A percentile compares a stretch with the other conserved stretches of the same genome.
phyloP scores from a whole-genome alignment of 1,140 invertebrate genomes.

The Drosophila obscura region DNA sequence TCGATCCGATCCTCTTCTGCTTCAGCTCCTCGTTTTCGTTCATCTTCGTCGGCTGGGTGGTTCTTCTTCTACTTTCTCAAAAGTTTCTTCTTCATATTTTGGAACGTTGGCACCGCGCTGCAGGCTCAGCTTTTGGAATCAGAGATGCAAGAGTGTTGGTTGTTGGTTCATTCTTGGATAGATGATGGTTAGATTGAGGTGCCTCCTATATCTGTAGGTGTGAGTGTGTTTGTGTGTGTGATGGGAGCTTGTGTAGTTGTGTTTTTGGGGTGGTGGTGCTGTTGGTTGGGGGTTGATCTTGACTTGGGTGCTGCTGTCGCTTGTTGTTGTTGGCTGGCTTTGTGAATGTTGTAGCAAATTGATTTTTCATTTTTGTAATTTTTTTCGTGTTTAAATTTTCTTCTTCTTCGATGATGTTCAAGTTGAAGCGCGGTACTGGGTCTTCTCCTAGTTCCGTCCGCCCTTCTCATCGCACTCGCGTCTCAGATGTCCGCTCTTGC shows the following conservation, averaged over 20 bases:
- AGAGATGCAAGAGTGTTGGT: constrained; percentile 57
- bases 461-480: constrained; percentile 93
- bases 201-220: constrained; percentile 26
- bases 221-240: constrained; percentile 30
- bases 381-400: constrained; percentile 68
- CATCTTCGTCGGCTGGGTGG: constrained; percentile 31
- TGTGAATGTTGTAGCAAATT: constrained; percentile 62
- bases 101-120: constrained; percentile 66
- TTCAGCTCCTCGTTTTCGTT: constrained; percentile 16
- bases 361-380: constrained; percentile 67
- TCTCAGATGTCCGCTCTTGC: constrained; percentile 94
- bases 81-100: constrained; percentile 39
- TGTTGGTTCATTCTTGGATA: constrained; percentile 66
- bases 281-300: constrained; percentile 60
- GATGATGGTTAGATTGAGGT: constrained; percentile 23
- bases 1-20: constrained; percentile 23
- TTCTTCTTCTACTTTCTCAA: constrained; percentile 35
- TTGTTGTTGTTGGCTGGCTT: constrained; percentile 65
- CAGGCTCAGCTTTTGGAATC: constrained; percentile 80
- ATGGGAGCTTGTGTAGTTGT: constrained; percentile 17
- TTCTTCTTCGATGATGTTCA: constrained; percentile 66
- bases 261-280: constrained; percentile 17
- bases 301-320: constrained; percentile 64
- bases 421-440: constrained; percentile 20
- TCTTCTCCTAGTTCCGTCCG: constrained; percentile 74